Conservation (phyloP, 2,113 vertebrate genomes). For the Oostethus manadensis region DNA sequence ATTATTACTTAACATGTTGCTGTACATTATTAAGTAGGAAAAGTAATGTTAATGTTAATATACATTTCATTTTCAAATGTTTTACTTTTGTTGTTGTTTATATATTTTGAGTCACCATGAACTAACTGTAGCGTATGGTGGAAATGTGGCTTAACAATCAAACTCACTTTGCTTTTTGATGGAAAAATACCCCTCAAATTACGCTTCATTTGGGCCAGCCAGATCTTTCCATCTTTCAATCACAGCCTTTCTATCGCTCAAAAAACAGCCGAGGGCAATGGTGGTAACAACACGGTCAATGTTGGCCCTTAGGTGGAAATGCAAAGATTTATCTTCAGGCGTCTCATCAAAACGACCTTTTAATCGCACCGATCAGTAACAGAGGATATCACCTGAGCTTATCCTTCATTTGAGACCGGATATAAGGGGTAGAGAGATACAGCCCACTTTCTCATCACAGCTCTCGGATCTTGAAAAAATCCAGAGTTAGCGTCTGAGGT, state of each 20-base stretch:
- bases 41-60: no score
- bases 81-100: no score
- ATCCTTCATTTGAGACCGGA: conserved; percentile 58
- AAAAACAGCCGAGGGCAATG: conserved; percentile 10
- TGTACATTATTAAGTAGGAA: no score
- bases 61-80: no score
- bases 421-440: conserved; percentile 45
- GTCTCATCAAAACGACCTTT: conserved; percentile 48
- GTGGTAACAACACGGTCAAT: conserved; percentile 1
- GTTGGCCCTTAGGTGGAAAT: conserved; percentile 27
- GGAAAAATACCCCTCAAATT: background rate
- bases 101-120: no score
- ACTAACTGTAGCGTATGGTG: no score
- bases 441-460: conserved; percentile 30
- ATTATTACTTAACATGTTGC: no score
- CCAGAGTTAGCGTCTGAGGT: conserved; percentile 32
- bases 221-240: conserved; percentile 2
- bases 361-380: conserved; percentile 41
- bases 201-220: background rate
- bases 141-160: background rate
- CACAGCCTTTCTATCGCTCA: background rate
- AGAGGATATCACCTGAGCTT: conserved; percentile 43
- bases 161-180: background rate
- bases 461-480: conserved; percentile 23
- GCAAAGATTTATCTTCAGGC: conserved; percentile 46